Base-by-base conservation (phyloP, 1,140 invertebrate species). In the Micrasema longulum region DNA sequence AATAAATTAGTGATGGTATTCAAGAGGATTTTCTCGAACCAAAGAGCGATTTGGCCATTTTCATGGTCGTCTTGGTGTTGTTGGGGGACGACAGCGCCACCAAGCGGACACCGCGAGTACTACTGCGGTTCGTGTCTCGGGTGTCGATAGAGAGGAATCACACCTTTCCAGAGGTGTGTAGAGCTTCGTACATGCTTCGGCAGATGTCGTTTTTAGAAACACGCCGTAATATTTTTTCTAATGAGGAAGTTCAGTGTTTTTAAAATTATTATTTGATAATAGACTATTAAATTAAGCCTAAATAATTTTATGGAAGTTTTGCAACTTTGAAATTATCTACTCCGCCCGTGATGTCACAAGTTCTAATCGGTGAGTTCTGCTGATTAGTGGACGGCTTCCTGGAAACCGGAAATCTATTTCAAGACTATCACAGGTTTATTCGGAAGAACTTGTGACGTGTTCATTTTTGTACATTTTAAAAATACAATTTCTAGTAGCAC, bases 41-140 rank as follows among this genome's bases (percentile, higher is more conserved):
- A 60, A 60, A 60, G 38, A 41, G 55, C 55, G 36, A 60, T n/a
- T 70, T 63, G 67, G 57, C 65, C 69, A 69, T 76, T 76, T 76
- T 76, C 70, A 76, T 76, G 74, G 74, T 76, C 60, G 74, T 76
- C 67, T 64, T 76, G 62, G 71, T 76, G 52, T 71, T 76, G 60
- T 36, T 72, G 35, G 68, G 69, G 47, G 74, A 75, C 26, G 69
- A 75, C 26, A 69, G 74, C 70, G 74, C 74, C 74, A 60, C 60
- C 62, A 68, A 72, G 70, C 74, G 69, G 66, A 68, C 50, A 26
- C 74, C 74, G 52, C 70, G 65, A 22, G 67, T 76, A 71, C 67
- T 76, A 67, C 35, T 76, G 63, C 71, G 63, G 71, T 76, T 76
- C 36, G 74, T 76, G 20, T 76, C 74, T 68, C 63, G 74, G 62